A percentile compares a stretch with the other conserved stretches of the same genome.
phyloP scores from a whole-genome alignment of 2,888 invertebrate species.

The Polia nebulosa region DNA sequence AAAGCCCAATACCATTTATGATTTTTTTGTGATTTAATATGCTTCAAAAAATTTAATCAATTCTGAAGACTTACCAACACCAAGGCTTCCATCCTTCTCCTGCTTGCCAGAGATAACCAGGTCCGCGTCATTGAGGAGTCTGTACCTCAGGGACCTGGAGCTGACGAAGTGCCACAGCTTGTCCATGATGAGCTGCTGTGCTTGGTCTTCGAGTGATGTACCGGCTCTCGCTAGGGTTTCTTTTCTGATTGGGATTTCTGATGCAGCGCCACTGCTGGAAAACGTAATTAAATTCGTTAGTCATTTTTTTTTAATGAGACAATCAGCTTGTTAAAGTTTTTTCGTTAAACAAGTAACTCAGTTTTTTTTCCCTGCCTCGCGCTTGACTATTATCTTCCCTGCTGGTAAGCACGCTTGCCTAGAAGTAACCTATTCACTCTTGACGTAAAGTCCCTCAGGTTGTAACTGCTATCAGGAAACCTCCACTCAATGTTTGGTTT shows the following conservation, averaged over 20 bases:
- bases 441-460: too few species aligned
- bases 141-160: constrained; percentile 95
- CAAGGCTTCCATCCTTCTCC: constrained; percentile 93
- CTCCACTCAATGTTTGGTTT: too few species aligned
- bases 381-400: too few species aligned
- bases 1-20: too few species aligned
- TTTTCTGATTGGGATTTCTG: constrained; percentile 88
- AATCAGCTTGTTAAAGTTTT: not conserved
- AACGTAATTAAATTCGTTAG: not conserved
- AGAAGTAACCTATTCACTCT: too few species aligned
- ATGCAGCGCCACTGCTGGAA: constrained; percentile 85
- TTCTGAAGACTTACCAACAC: constrained; percentile 88
- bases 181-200: constrained; percentile 93
- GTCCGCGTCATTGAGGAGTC: constrained; percentile 94
- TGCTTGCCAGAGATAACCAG: constrained; percentile 94
- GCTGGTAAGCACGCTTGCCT: too few species aligned
- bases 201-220: constrained; percentile 92
- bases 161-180: constrained; percentile 95
- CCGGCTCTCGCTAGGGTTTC: constrained; percentile 91
- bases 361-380: too few species aligned
- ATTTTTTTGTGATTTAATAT: too few species aligned
- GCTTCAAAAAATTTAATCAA: not conserved
- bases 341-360: not conserved
- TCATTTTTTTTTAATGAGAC: not conserved
- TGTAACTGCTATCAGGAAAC: too few species aligned